Conservation (phyloP, 2,797 vertebrate species). For the Diceros bicornis region DNA sequence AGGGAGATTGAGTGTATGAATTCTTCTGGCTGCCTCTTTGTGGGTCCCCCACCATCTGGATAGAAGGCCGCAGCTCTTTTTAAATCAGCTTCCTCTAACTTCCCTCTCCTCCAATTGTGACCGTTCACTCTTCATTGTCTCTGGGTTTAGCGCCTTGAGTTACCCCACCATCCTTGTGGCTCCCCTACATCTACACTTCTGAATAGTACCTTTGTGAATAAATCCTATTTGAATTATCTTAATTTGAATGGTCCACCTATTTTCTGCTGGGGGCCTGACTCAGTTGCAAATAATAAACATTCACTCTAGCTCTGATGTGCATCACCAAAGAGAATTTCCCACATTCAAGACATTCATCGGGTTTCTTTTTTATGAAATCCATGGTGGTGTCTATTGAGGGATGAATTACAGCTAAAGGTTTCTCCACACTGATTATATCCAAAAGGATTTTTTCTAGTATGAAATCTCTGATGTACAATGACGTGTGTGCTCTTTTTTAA, state of each 20-base stretch:
- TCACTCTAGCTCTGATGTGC: fast-evolving
- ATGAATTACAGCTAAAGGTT: background rate
- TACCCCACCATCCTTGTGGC: background rate
- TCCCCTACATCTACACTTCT: background rate
- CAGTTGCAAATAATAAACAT: background rate
- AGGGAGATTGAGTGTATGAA: background rate
- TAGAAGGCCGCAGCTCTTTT: background rate
- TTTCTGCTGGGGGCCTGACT: background rate
- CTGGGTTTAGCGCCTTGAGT: background rate
- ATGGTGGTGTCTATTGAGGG: background rate
- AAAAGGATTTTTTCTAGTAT: background rate
- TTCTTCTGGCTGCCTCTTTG: background rate
- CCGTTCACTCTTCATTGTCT: background rate
- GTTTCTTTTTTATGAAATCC: background rate
- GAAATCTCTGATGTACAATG: background rate
- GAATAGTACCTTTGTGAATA: background rate
- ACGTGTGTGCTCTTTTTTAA: background rate
- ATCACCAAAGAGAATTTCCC: too few relatives aligned
- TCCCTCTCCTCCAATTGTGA: background rate
- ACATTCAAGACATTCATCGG: background rate
- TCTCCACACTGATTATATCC: background rate
- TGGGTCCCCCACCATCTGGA: background rate
- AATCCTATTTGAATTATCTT: background rate
- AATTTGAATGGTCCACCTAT: background rate
- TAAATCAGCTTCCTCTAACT: background rate